Evolutionary conservation across 2,113 vertebrate genomes (phyloP), one percentile per base, ranked within the genome.

Genomic region (Acanthisitta chloris): DNA sequence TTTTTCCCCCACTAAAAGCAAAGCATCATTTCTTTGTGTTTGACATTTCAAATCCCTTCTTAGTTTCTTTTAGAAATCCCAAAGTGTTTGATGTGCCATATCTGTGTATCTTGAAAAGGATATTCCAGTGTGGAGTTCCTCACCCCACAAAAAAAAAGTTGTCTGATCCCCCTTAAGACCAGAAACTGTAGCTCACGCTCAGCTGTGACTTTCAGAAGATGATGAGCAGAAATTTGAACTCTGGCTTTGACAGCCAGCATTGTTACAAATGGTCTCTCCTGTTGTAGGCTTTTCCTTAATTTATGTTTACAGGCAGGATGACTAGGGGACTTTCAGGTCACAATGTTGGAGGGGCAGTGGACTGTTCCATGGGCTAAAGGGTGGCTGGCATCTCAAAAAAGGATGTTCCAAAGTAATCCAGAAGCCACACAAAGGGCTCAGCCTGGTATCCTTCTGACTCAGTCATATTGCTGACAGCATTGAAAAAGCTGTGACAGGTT

Each of bases 11-110:
- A 67, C 54, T 90, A 57, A 90, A 92, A 95, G 95, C 65, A 88
- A 92, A 84, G 65, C 81, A 84, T 93, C n/a, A 86, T 93, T 93
- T 95, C 86, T 94, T 93, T 86, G 40, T 90, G 69, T 96, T 86
- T 95, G 95, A 93, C 93, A 81, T 88, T 96, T 95, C 90, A 96
- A 94, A 94, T 93, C 84, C 80, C 45, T 45, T 92, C 90, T 81
- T 92, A 86, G 69, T 59, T 93, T 91, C 77, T 90, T 84, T 92
- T 40, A 74, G 57, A 93, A 93, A 88, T 84, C 72, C 57, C 10
- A 1, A 71, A 38, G 42, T 54, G 72, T 96, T 96, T 89, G 90
- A 95, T 96, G 88, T 96, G 73, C 81, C 19, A 2, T 92, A 93
- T 93, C 92, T 74, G 26, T 83, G 49, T 86, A 81, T 88, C 80